These are phyloP conservation scores for Mus musculus DNA, from an alignment of 2,113 vertebrate species.

Conservation along the genomic window DNA sequence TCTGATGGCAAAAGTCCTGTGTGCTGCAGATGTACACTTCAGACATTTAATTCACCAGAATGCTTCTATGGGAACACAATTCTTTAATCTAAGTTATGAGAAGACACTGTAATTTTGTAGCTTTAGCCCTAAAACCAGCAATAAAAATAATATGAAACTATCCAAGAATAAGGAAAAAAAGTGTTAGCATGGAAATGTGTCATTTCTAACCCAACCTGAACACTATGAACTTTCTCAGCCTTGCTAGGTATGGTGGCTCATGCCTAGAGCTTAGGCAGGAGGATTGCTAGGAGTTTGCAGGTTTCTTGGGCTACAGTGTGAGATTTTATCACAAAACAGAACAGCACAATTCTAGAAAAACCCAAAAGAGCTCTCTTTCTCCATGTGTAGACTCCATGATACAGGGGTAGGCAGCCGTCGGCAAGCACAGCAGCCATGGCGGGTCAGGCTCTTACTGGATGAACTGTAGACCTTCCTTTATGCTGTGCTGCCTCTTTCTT, in stretches of 20 bases:
- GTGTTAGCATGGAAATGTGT: neutral
- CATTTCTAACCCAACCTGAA: neutral
- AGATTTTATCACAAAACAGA: neutral
- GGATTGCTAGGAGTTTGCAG: neutral
- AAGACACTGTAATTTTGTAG: neutral
- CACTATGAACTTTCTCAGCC: neutral
- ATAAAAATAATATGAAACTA: neutral
- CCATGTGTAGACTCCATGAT: neutral
- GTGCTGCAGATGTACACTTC: neutral
- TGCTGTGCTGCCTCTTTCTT: constrained; percentile 94
- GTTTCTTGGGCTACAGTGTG: neutral
- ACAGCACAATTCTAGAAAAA: neutral
- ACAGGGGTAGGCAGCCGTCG: accelerated
- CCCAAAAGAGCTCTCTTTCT: neutral
- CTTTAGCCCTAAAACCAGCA: neutral
- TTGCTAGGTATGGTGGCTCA: neutral
- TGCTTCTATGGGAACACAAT: neutral
- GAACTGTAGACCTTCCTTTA: constrained; percentile 96
- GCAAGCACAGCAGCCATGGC: accelerated
- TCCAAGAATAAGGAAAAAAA: neutral
- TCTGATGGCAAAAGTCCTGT: neutral
- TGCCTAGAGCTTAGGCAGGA: neutral
- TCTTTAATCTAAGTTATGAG: neutral
- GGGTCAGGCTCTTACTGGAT: constrained; percentile 92
- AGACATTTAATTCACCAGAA: neutral